Base-by-base conservation (phyloP, 2,888 invertebrate species). In the Limnephilus marmoratus region DNA sequence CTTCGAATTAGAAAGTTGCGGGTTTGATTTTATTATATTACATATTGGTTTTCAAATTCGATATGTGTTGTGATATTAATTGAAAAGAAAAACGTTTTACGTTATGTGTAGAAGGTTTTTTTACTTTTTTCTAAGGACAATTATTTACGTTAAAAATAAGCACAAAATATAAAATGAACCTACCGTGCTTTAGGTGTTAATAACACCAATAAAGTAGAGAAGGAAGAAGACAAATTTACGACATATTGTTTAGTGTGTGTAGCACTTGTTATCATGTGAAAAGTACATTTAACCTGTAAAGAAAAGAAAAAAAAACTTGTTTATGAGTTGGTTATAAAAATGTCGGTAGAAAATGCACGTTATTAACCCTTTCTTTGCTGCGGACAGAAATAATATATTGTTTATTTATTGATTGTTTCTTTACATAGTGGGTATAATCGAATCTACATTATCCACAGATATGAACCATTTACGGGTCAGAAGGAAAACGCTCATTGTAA, bases 221-320 rank as follows among this genome's bases (percentile, higher is more conserved):
- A 68, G 24, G 2, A 24, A n/a, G 9, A 68, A n/a, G 18, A 83
- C 24, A 83, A 83, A 83, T 83, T 83, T 83, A 83, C 41, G 83
- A 83, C 83, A 37, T n/a, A 83, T 83, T 83, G 83, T 83, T 37
- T 15, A 34, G 37, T 83, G 34, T 37, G 34, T 83, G 37, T 83
- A 24, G 83, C 18, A 41, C 37, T 37, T 37, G 83, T 24, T 68
- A 68, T 68, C 68, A n/a, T n/a, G 68, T 68, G 68, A 7, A 68
- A 68, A 68, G 68, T 68, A 68, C 68, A 68, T 68, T 9, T 24
- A 68, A 68, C 68, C 68, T 0, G 53, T 18, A 53, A 53, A 53
- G 53, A 53, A 53, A 18, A 49, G 13, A 15, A 68, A 9, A 53
- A 68, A 68, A 68, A n/a, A 68, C 68, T 68, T 68, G 2, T 68